These are phyloP conservation scores for Hartigia nigra DNA, from an alignment of 2,888 invertebrate species.

Conservation along the genomic window DNA sequence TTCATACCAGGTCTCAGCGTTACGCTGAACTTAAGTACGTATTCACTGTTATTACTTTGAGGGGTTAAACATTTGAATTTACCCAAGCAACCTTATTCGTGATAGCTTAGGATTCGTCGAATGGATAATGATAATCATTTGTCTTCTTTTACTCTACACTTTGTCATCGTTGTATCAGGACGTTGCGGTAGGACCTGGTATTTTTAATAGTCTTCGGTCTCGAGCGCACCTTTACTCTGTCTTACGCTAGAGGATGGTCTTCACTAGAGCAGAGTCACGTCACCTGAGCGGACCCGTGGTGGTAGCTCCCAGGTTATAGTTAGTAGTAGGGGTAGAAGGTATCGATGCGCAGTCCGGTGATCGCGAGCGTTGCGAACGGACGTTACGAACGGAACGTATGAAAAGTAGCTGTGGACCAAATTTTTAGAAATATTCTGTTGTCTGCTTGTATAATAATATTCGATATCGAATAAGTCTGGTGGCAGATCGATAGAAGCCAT, in stretches of 20 bases:
- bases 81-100: constrained; percentile 4
- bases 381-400: not conserved
- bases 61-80: not conserved
- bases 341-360: constrained; percentile 21
- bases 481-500: not conserved
- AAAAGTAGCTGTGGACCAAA: not conserved
- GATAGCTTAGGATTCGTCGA: constrained; percentile 4
- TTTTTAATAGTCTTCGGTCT: not conserved
- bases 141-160: no score
- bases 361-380: constrained; percentile 20
- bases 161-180: not conserved
- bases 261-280: not conserved
- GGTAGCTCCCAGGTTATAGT: not conserved
- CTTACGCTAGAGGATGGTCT: not conserved
- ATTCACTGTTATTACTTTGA: not conserved
- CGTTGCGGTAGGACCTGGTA: not conserved
- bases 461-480: no score
- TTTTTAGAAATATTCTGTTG: not conserved
- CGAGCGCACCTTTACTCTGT: not conserved
- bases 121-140: no score
- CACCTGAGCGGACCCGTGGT: not conserved
- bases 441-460: no score
- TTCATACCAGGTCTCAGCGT: not conserved
- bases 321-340: not conserved
- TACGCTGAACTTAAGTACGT: no score